Base-by-base conservation (phyloP, 1,140 invertebrate species). In the Venustaconcha ellipsiformis region DNA sequence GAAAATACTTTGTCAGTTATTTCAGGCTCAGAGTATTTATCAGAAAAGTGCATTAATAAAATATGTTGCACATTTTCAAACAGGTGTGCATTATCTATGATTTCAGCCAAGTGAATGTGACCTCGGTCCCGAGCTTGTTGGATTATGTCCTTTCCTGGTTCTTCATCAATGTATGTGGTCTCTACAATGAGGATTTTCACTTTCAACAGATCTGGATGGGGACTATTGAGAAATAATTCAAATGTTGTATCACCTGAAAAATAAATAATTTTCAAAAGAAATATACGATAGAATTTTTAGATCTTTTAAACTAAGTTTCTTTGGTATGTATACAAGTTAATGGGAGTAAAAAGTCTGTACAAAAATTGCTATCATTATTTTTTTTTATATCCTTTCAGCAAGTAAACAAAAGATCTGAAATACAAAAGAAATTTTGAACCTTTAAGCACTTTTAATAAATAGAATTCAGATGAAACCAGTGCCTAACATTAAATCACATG, bases 151-250 rank as follows among this genome's bases (percentile, higher is more conserved):
- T n/a, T 14, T 57, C 67, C 55, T 8, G 48, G 14, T n/a, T 82
- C 74, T 65, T 84, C 80, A 57, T 77, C 63, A 30, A 88, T 67
- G 65, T 84, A 87, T 1, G 86, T 88, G 0, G 82, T 76, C 72
- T 88, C 86, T 20, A 80, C 80, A 56, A 88, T 86, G 14, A 88
- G 77, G 14, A 88, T 63, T 66, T 85, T 86, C 13, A 87, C 85
- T 69, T 74, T 77, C n/a, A 88, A 81, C 20, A 88, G 70, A 69
- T 88, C 86, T 56, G 83, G 80, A 58, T 74, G 82, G 26, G 80
- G 78, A 17, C 77, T 74, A n/a, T 83, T 75, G 13, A 79, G 64
- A 68, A 87, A 88, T 11, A 86, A 68, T 23, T 88, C 83, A 72
- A 86, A 84, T 26, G 76, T 79, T 59, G 86, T 88, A 67, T 88